Conservation (phyloP, 2,797 vertebrate genomes). For the Microtus agrestis region DNA sequence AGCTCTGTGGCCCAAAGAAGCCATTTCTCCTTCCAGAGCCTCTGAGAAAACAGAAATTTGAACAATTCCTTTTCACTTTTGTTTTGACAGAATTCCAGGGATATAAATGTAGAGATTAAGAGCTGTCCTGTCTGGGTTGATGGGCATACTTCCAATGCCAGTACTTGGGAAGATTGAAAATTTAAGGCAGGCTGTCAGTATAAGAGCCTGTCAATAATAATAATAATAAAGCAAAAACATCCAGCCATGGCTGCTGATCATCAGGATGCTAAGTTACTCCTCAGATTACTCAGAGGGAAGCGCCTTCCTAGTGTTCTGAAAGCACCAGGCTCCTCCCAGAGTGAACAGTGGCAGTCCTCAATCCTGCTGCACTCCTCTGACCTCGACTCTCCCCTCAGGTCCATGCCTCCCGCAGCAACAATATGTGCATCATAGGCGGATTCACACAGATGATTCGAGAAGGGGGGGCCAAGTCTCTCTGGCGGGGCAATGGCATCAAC, state of each 20-base stretch:
- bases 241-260: neutral
- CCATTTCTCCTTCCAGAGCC: neutral
- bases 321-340: neutral
- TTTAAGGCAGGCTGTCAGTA: neutral
- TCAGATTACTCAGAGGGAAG: neutral
- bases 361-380: neutral
- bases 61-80: neutral
- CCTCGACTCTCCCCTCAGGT: constrained; percentile 88
- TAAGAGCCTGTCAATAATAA: neutral
- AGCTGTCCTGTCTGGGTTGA: neutral
- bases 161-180: neutral
- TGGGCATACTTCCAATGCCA: neutral
- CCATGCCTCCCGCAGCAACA: constrained; percentile 95
- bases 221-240: neutral
- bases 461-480: constrained; percentile 94
- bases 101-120: neutral
- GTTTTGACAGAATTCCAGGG: neutral
- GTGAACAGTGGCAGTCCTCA: fast-evolving
- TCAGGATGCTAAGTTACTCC: neutral
- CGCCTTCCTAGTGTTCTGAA: neutral
- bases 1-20: neutral
- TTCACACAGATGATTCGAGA: constrained; percentile 96
- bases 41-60: neutral
- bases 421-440: constrained; percentile 94
- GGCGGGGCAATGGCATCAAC: constrained; percentile 98